Conservation (phyloP, 1,140 invertebrate genomes). For the Drosophila rufa region DNA sequence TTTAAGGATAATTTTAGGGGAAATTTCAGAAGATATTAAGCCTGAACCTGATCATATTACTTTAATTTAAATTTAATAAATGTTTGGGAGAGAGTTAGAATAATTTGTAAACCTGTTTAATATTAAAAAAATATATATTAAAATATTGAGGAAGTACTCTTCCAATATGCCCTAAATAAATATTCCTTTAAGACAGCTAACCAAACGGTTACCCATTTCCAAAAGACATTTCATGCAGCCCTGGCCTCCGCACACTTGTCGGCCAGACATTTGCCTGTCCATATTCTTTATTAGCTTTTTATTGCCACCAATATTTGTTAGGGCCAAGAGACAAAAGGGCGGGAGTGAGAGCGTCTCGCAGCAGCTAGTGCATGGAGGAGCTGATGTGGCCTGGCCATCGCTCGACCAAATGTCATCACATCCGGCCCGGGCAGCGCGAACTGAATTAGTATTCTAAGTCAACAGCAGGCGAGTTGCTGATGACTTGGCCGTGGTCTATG, state of each 20-base stretch:
- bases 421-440: slow-evolving; percentile 62
- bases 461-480: slow-evolving; percentile 49
- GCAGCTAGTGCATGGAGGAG: slow-evolving; percentile 10
- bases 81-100: too few species aligned
- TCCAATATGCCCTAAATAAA: too few species aligned
- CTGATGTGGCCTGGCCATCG: slow-evolving; percentile 27
- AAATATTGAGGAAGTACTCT: too few species aligned
- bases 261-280: slow-evolving; percentile 46
- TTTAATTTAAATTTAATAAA: too few species aligned
- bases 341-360: slow-evolving; percentile 3
- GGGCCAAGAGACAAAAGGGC: slow-evolving; percentile 38
- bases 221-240: background rate
- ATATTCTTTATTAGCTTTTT: slow-evolving; percentile 82
- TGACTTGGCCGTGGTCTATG: slow-evolving; percentile 54
- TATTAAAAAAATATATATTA: background rate
- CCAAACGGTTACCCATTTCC: background rate
- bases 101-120: too few species aligned
- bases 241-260: slow-evolving; percentile 49
- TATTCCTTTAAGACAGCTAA: too few species aligned
- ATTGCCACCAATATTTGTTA: slow-evolving; percentile 79
- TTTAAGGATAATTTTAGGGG: too few species aligned
- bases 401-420: slow-evolving; percentile 78
- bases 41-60: too few species aligned
- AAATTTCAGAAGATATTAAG: too few species aligned
- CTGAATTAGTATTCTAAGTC: slow-evolving; percentile 82